A percentile compares a stretch with the other conserved stretches of the same genome.
Evolutionary conservation across 2,888 invertebrate genomes (phyloP).

Genomic region (Drosophila neutralis): DNA sequence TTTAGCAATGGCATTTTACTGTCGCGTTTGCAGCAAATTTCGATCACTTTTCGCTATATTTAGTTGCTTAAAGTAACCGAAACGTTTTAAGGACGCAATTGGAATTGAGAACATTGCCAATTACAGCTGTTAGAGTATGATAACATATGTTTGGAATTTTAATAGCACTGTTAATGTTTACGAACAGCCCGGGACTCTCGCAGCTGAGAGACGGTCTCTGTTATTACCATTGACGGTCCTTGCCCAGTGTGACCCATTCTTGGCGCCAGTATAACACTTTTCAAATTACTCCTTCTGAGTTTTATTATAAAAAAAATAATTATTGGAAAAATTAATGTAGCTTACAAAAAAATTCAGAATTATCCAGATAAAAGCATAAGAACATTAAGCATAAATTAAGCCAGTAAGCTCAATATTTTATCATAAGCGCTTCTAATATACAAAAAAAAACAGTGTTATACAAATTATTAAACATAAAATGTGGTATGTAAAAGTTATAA

Average conservation of each 20-base stretch:
- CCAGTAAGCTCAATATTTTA: neutral
- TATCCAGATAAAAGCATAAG: neutral
- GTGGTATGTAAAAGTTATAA: neutral
- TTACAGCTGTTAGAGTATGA: conserved; percentile 52
- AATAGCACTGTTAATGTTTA: conserved; percentile 25
- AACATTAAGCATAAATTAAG: neutral
- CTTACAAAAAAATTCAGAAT: no score
- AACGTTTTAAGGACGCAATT: conserved; percentile 1
- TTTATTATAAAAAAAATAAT: neutral
- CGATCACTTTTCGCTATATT: neutral
- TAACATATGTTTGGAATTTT: conserved; percentile 28
- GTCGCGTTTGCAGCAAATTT: neutral
- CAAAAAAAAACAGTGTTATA: neutral
- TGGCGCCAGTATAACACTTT: conserved; percentile 53
- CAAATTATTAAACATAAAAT: neutral
- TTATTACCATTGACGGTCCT: conserved; percentile 18
- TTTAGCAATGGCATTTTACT: neutral
- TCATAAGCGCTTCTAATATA: neutral
- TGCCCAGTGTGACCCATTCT: conserved; percentile 45
- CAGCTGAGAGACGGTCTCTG: conserved; percentile 11
- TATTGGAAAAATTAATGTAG: neutral
- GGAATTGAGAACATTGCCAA: conserved; percentile 30
- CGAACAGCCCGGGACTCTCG: conserved; percentile 26
- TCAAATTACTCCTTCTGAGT: conserved; percentile 10
- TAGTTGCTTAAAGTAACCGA: neutral